phyloP scores from a whole-genome alignment of 2,888 invertebrate species.

The Eupithecia subumbrata region DNA sequence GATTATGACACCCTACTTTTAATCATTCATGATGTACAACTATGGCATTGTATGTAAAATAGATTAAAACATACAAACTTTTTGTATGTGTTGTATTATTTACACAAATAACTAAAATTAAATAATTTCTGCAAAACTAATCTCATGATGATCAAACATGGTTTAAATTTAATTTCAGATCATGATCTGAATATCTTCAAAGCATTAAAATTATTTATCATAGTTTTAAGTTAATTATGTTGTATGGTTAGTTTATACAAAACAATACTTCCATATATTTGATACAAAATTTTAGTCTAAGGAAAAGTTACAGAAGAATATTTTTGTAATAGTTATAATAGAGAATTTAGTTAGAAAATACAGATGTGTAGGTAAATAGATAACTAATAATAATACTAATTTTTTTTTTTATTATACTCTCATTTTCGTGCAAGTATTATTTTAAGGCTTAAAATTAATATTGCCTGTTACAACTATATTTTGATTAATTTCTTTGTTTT shows the following conservation, averaged over 20 bases:
- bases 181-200: slow-evolving; percentile 20
- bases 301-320: slow-evolving; percentile 51
- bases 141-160: neutral
- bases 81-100: neutral
- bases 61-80: neutral
- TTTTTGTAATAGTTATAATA: slow-evolving; percentile 42
- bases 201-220: slow-evolving; percentile 19
- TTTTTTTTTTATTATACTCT: neutral
- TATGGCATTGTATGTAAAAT: neutral
- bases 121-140: neutral
- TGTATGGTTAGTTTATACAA: slow-evolving; percentile 21
- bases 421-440: neutral
- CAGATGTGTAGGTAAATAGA: slow-evolving; percentile 13
- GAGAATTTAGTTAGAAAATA: slow-evolving; percentile 26
- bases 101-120: neutral
- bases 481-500: slow-evolving; percentile 27
- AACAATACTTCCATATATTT: slow-evolving; percentile 37
- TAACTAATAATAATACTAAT: slow-evolving; percentile 3
- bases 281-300: slow-evolving; percentile 50
- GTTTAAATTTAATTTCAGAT: neutral
- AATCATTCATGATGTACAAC: neutral
- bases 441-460: neutral
- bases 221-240: slow-evolving; percentile 14
- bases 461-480: slow-evolving; percentile 8
- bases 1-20: neutral